phyloP scores from a whole-genome alignment of 2,797 vertebrate species.

The Lithobates pipiens region DNA sequence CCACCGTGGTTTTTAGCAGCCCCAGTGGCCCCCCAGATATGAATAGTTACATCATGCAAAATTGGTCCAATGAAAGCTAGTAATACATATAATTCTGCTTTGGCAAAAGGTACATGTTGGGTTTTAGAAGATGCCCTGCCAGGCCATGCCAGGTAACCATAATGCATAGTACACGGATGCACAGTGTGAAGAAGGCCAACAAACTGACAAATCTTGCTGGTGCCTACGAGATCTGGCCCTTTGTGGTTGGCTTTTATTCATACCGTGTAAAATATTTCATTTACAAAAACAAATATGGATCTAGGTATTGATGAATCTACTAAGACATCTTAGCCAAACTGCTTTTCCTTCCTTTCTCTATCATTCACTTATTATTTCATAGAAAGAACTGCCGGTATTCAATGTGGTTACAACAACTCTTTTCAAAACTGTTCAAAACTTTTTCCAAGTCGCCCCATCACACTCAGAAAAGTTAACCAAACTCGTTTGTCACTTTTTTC shows the following conservation, averaged over 20 bases:
- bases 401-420: not conserved
- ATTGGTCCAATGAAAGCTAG: too few species aligned
- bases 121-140: too few species aligned
- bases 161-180: not conserved
- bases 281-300: too few species aligned
- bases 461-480: not conserved
- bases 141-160: too few species aligned
- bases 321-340: not conserved
- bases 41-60: too few species aligned
- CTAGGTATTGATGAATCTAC: not conserved
- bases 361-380: not conserved
- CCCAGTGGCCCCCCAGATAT: too few species aligned
- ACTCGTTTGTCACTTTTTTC: not conserved
- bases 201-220: not conserved
- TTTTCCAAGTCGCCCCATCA: not conserved
- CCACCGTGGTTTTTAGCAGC: too few species aligned
- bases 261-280: not conserved
- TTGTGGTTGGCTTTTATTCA: not conserved
- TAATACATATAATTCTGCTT: too few species aligned
- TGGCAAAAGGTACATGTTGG: too few species aligned
- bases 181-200: not conserved
- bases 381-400: not conserved
- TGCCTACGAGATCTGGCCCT: not conserved
- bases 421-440: not conserved
- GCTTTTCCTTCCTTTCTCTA: not conserved